Conservation (phyloP, 2,797 vertebrate species). For the Hozukius guyotensis region DNA sequence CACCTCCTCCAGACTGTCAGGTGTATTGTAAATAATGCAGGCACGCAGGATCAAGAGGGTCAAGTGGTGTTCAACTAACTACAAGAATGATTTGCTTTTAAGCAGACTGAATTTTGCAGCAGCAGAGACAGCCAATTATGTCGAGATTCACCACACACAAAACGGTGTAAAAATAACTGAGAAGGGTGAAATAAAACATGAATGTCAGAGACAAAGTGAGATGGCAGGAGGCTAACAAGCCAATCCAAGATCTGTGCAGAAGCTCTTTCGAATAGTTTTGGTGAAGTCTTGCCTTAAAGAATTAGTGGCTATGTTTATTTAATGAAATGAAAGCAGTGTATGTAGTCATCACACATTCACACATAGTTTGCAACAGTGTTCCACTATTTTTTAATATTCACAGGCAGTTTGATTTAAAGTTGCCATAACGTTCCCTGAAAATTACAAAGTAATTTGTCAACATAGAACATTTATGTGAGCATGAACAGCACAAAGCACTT, state of each 20-base stretch:
- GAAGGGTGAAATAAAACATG: not conserved
- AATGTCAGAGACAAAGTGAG: not conserved
- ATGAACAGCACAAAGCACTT: not conserved
- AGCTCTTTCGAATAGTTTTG: not conserved
- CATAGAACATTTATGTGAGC: not conserved
- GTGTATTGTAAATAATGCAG: conserved; percentile 35
- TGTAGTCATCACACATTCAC: not conserved
- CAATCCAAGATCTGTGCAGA: not conserved
- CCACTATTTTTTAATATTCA: not conserved
- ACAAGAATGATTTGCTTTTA: not conserved
- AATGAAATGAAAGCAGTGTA: not conserved
- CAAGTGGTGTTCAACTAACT: conserved; percentile 6
- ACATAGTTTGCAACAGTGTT: not conserved
- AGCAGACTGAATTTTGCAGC: not conserved
- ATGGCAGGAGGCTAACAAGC: not conserved
- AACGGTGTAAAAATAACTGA: not conserved
- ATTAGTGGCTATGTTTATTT: not conserved
- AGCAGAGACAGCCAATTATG: not conserved
- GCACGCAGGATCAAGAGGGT: conserved; percentile 5
- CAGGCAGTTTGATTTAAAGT: not conserved
- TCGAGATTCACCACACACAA: not conserved
- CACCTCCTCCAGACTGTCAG: conserved; percentile 15
- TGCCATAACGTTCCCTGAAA: not conserved
- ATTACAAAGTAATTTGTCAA: not conserved
- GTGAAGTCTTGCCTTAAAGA: not conserved